Base-by-base conservation (phyloP, 1,140 invertebrate genomes). In the Caligus rogercresseyi region DNA sequence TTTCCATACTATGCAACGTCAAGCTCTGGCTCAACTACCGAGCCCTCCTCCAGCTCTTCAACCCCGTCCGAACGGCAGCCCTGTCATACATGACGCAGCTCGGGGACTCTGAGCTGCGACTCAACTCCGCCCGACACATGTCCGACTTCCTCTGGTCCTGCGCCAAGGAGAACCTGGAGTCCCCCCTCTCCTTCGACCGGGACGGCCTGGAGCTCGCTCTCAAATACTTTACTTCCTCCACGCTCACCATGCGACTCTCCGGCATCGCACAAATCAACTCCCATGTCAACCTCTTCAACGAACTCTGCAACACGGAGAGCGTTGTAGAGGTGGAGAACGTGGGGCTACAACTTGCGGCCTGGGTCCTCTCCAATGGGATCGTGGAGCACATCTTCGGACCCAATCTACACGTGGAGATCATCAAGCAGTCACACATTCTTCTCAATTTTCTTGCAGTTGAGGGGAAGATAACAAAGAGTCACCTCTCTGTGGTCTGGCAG, bases 301-400 rank as follows among this genome's bases (percentile, higher is more conserved):
- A 93, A 71, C 76, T 89, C 52, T 87, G 85, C 70, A 88, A 87
- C 53, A 87, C 84, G 62, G 88, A 91, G 70, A 83, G 84, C 1
- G 78, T 87, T 1, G 79, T 84, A 3, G 86, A 90, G 71, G 81
- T 84, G 1, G 89, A 92, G 69, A 76, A 83, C 43, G 81, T 89
- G 58, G 88, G 88, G 0, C 83, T 87, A 64, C 81, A 83, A 64
- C 77, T 95, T 57, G 86, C 86, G 0, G 79, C 84, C 63, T 95
- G 90, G 90, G 73, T 96, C 3, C 83, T 88, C 0, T 82, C 84
- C 54, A 88, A 91, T 71, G 87, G 89, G 71, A 90, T 96, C 57
- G 87, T 95, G 67, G 85, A 89, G 69, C 89, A 94, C 70, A 83
- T 95, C 43, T 96, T 94, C 77, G 90, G 90, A 31, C 91, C 90